Evolutionary conservation across 2,797 vertebrate genomes (phyloP), one percentile per base, ranked within the genome.

Genomic region (Helicolenus hilgendorfi): DNA sequence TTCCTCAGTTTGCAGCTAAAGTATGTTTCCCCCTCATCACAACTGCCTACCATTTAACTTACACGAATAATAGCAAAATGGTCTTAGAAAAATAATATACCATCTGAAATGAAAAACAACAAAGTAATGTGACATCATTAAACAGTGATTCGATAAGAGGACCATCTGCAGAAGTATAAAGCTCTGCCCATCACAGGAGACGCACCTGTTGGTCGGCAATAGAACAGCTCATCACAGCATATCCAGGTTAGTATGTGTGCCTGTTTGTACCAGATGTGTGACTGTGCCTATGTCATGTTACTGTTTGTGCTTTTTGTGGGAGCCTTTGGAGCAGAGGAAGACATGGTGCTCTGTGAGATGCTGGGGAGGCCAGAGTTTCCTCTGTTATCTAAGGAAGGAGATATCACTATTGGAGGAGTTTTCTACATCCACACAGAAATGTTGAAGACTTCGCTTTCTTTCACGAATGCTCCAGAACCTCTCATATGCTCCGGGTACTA

Each of bases 391-490:
- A 95, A 96, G 84, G 87, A 94, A 13, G 97, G 97, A 10, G 92
- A 97, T 63, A 69, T 97, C 15, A 94, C 63, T 60, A 96, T 98
- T 77, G 97, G 97, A 81, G 97, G 95, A 72, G 93, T 95, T 63
- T 98, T 98, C 92, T 97, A 96, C 45, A 95, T 98, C 59, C 96
- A 97, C 24, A 88, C 72, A 72, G 72, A 96, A 92, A 90, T 96
- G 60, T 82, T 92, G 64, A 75, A 75, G 18, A 87, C 94, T 83
- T 69, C 67, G 0, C 77, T 91, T 3, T 92, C 90, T 15, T 94
- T 96, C 77, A 96, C 77, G 78, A 88, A 91, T 26, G 86, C 87
- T 78, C 97, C 97, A 75, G 80, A 92, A 59, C 70, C 72, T 81
- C 84, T 97, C 29, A 83, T 11, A 27, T 98, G 97, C 79, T 94